Percentiles rank a stretch among this genome's conserved stretches.
These are phyloP conservation scores for Eriocheir sinensis DNA, from an alignment of 1,140 invertebrate genomes.

Conservation along the genomic window DNA sequence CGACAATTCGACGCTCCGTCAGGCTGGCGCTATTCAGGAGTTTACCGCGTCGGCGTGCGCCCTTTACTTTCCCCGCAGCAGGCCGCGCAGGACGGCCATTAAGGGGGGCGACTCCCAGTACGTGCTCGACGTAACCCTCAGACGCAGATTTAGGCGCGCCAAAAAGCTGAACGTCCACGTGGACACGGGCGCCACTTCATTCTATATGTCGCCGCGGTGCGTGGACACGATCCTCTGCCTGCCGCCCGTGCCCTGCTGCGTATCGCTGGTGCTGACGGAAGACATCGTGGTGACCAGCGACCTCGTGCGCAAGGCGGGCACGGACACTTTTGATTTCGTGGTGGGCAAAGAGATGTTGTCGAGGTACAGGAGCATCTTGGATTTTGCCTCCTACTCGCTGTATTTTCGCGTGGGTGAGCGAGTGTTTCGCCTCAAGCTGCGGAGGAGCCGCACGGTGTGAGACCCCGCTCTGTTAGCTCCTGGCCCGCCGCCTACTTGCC, in stretches of 20 bases:
- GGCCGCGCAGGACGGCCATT: background rate
- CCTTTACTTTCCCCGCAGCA: background rate
- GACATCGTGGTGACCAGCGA: background rate
- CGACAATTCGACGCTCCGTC: slow-evolving; percentile 12
- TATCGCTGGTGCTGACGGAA: background rate
- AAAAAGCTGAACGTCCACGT: background rate
- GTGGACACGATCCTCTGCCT: background rate
- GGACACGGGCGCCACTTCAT: background rate
- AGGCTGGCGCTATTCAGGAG: background rate
- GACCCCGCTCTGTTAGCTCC: too few species aligned
- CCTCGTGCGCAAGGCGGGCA: background rate
- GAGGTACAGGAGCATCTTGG: background rate
- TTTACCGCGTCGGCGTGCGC: background rate
- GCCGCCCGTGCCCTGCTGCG: background rate
- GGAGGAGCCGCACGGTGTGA: background rate
- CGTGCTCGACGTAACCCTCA: background rate
- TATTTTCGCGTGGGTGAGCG: background rate
- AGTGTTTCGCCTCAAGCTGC: slow-evolving; percentile 1
- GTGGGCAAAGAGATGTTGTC: background rate
- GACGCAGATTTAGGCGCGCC: background rate
- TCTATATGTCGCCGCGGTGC: background rate
- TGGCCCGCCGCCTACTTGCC: too few species aligned
- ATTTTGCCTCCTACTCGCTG: background rate
- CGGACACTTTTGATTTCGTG: background rate
- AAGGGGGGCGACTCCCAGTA: slow-evolving; percentile 18